Evolutionary conservation across 2,797 vertebrate genomes (phyloP).

Genomic region (Sebastes minor): DNA sequence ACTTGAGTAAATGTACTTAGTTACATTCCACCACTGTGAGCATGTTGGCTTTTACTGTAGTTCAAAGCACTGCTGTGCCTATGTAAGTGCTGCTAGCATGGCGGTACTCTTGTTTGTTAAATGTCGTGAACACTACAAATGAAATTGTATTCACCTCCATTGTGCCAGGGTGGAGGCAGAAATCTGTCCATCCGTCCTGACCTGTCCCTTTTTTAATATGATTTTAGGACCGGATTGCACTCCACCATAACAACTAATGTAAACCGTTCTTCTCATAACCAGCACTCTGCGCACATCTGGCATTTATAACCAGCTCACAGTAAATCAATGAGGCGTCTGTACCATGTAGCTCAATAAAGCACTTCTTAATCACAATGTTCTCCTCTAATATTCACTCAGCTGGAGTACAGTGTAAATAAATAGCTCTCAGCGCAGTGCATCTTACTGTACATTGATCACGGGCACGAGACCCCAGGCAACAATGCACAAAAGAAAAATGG

Average conservation of each 20-base stretch:
- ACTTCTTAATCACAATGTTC: constrained; percentile 67
- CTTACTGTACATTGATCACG: constrained; percentile 73
- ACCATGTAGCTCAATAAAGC: constrained; percentile 54
- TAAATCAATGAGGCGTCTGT: constrained; percentile 68
- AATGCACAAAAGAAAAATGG: constrained; percentile 71
- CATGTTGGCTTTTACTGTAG: background rate
- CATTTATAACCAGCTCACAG: constrained; percentile 55
- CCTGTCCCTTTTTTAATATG: background rate
- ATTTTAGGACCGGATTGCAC: background rate
- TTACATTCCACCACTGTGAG: too few species aligned
- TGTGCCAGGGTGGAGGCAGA: background rate
- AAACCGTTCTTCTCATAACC: constrained; percentile 42
- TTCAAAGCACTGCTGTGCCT: background rate
- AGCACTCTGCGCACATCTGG: constrained; percentile 47
- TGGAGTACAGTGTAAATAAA: constrained; percentile 69
- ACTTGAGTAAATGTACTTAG: too few species aligned
- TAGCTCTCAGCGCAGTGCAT: constrained; percentile 53
- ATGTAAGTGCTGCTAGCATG: background rate
- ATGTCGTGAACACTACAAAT: background rate
- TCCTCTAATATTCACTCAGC: constrained; percentile 64
- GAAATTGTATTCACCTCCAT: background rate
- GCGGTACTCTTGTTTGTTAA: background rate
- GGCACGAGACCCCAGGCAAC: constrained; percentile 69
- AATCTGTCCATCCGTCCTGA: background rate
- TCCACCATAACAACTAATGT: constrained; percentile 23